A percentile compares a stretch with the other conserved stretches of the same genome.
phyloP scores from a whole-genome alignment of 2,797 vertebrate species.

The Nasua narica region DNA sequence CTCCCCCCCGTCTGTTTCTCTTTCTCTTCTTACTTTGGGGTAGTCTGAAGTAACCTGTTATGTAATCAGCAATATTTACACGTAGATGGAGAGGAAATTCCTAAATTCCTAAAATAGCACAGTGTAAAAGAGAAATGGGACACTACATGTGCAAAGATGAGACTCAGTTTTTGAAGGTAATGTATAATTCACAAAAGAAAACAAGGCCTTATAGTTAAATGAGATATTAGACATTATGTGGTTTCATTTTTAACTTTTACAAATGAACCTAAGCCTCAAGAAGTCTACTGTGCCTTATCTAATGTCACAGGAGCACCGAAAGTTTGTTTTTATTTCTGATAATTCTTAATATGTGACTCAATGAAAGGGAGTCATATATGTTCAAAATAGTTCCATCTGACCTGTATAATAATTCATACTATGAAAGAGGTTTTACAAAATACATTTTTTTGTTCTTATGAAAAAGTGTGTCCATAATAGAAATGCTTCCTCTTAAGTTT shows the following conservation, averaged over 20 bases:
- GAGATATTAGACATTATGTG: background rate
- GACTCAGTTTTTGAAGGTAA: background rate
- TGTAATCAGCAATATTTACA: background rate
- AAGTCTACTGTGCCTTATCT: background rate
- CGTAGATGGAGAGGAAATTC: background rate
- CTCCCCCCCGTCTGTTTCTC: rapidly evolving
- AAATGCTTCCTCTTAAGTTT: background rate
- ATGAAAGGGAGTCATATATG: background rate
- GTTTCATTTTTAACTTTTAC: background rate
- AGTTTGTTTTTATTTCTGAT: background rate
- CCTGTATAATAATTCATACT: background rate
- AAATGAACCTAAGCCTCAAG: background rate
- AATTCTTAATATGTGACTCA: background rate
- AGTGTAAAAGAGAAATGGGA: background rate
- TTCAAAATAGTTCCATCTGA: background rate
- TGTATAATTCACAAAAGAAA: background rate
- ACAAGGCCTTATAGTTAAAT: background rate
- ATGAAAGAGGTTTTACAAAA: background rate
- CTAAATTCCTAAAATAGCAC: background rate
- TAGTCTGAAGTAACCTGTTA: background rate
- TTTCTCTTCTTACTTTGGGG: background rate
- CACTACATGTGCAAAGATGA: background rate
- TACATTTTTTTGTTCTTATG: background rate
- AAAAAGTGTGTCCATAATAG: background rate
- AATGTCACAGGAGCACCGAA: background rate